Conservation (phyloP, 2,113 vertebrate genomes). For the Syngnathoides biaculeatus region DNA sequence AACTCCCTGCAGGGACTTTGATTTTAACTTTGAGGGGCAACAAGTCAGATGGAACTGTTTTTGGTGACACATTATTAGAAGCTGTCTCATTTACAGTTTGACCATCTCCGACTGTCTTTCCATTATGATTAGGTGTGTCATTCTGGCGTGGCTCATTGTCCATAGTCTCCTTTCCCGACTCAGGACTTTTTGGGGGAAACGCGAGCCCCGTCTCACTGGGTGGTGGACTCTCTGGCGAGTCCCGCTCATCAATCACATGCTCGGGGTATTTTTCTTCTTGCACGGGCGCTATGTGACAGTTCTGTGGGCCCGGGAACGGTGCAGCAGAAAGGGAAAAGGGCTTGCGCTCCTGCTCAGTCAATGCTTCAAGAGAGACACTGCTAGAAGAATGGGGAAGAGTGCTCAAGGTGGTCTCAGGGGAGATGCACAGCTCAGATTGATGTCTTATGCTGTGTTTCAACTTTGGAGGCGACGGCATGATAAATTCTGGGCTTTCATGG, state of each 20-base stretch:
- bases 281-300: slow-evolving; percentile 1
- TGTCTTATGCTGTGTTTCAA: slow-evolving; percentile 46
- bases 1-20: slow-evolving; percentile 81
- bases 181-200: slow-evolving; percentile 44
- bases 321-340: slow-evolving; percentile 18
- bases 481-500: slow-evolving; percentile 72
- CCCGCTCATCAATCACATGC: slow-evolving; percentile 76
- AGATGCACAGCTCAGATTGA: slow-evolving; percentile 27
- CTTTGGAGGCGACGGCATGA: slow-evolving; percentile 50
- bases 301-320: slow-evolving; percentile 8
- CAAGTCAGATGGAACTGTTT: slow-evolving; percentile 43
- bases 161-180: slow-evolving; percentile 37
- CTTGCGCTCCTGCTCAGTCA: slow-evolving; percentile 20
- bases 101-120: slow-evolving; percentile 19
- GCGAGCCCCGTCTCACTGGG: slow-evolving; percentile 67
- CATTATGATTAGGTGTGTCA: slow-evolving; percentile 6
- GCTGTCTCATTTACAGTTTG: slow-evolving; percentile 44
- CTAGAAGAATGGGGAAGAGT: slow-evolving; percentile 11
- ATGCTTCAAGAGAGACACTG: slow-evolving; percentile 28
- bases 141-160: slow-evolving; percentile 31
- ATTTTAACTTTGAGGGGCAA: slow-evolving; percentile 90
- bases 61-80: neutral
- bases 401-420: slow-evolving; percentile 27
- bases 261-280: slow-evolving; percentile 65
- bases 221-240: slow-evolving; percentile 77